Evolutionary conservation across 2,888 invertebrate genomes (phyloP).

Genomic region (Hoplodrina blanda): DNA sequence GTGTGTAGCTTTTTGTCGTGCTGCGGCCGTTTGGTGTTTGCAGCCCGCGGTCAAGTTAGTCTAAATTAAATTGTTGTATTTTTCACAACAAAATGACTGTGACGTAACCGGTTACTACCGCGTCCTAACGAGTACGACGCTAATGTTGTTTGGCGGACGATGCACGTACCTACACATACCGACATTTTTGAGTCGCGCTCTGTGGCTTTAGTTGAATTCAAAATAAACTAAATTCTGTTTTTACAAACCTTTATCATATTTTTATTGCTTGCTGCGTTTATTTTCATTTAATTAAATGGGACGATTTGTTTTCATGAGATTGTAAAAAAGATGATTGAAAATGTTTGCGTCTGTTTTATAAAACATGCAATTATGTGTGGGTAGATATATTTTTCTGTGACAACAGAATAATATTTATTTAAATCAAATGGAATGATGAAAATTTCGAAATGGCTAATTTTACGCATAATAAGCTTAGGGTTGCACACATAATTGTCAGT

Average conservation of each 20-base stretch:
- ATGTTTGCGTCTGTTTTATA: conserved; percentile 26
- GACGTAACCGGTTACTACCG: conserved; percentile 67
- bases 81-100: conserved; percentile 85
- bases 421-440: conserved; percentile 25
- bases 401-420: conserved; percentile 7
- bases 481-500: conserved; percentile 54
- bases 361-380: conserved; percentile 22
- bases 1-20: conserved; percentile 86
- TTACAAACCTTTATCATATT: conserved; percentile 47
- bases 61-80: conserved; percentile 90
- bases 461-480: conserved; percentile 27
- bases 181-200: conserved; percentile 46
- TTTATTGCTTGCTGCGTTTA: conserved; percentile 38
- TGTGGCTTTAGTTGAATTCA: conserved; percentile 40
- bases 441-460: conserved; percentile 22
- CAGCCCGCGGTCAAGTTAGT: conserved; percentile 84
- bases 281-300: conserved; percentile 41
- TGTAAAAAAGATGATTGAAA: conserved; percentile 29
- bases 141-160: conserved; percentile 78
- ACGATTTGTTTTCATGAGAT: conserved; percentile 47
- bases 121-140: conserved; percentile 77
- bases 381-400: conserved; percentile 5
- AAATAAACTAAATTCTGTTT: conserved; percentile 45
- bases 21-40: conserved; percentile 81
- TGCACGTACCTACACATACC: conserved; percentile 59